Base-by-base conservation (phyloP, 2,888 invertebrate species). In the Ochropleura plecta region DNA sequence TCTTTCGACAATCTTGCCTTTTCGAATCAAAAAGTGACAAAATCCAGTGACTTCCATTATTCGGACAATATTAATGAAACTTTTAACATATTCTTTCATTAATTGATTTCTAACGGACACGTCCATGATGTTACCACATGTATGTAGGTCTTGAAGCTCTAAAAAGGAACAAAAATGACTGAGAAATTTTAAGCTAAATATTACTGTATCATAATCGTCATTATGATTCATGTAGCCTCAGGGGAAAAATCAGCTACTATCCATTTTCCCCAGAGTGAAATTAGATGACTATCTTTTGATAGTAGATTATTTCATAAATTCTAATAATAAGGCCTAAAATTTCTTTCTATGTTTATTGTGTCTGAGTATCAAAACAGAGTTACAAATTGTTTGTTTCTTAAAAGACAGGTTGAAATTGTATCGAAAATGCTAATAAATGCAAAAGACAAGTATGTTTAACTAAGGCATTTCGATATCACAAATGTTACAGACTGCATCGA, bases 21-120 rank as follows among this genome's bases (percentile, higher is more conserved):
- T 86, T 74, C 86, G 87, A 4, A 93, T 89, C 46, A 92, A 88
- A 70, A 92, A 93, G 79, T 93, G 89, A 46, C 90, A 86, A 57
- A 89, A 92, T 42, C 93, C 94, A n/a, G 82, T 82, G 6, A 86
- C 59, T 83, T 89, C 89, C 20, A 92, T 20, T 6, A 88, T 80
- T 70, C 83, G 80, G 79, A 88, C 89, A 57, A 89, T 73, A n/a
- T 73, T 85, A 30, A 71, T 70, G 12, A 89, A 88, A 73, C 76
- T 87, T 51, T 86, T 71, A 5, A 86, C 81, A 70, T 92, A 91
- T 87, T 93, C 92, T 66, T 79, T 70, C 79, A 82, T 88, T 60
- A 93, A 78, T 46, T 86, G 66, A 62, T 88, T 75, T 78, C 71
- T 86, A 59, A 88, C 81, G 5, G 70, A 49, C 48, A 66, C 68